Conservation (phyloP, 2,113 vertebrate species). For the Odontesthes bonariensis region DNA sequence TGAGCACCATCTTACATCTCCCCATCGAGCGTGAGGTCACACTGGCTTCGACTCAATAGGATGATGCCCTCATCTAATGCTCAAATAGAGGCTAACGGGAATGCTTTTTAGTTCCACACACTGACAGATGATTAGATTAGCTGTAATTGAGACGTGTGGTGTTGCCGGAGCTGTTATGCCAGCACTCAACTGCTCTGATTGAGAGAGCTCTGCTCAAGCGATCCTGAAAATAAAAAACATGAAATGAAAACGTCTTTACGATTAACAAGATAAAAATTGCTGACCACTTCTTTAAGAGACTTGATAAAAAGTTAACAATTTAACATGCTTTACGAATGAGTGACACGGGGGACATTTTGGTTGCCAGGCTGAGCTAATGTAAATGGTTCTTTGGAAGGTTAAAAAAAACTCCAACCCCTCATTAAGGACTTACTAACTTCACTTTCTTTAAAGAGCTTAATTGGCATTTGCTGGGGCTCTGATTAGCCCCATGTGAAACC, state of each 20-base stretch:
- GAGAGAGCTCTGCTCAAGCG: conserved; percentile 21
- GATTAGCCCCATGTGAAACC: not conserved
- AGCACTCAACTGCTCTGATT: conserved; percentile 42
- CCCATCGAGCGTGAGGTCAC: not conserved
- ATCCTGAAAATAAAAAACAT: conserved; percentile 8
- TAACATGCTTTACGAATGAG: not conserved
- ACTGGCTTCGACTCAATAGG: conserved; percentile 13
- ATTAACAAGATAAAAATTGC: not conserved
- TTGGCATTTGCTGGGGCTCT: not conserved
- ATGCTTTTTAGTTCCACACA: conserved; percentile 47
- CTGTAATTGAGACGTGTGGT: conserved; percentile 69
- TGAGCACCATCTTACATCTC: conserved; percentile 1
- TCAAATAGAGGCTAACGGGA: conserved; percentile 35
- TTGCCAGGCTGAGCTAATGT: not conserved
- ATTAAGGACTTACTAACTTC: not conserved
- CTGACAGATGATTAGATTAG: conserved; percentile 66
- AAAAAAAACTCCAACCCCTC: not conserved
- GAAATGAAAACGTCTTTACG: not conserved
- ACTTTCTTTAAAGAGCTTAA: not conserved
- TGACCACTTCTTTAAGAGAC: not conserved
- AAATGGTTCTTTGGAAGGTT: not conserved
- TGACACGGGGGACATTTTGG: not conserved
- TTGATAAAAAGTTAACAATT: not conserved
- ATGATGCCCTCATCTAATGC: conserved; percentile 31
- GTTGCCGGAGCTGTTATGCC: conserved; percentile 36